Evolutionary conservation across 2,113 vertebrate genomes (phyloP).

Genomic region (Arothron firmamentum): DNA sequence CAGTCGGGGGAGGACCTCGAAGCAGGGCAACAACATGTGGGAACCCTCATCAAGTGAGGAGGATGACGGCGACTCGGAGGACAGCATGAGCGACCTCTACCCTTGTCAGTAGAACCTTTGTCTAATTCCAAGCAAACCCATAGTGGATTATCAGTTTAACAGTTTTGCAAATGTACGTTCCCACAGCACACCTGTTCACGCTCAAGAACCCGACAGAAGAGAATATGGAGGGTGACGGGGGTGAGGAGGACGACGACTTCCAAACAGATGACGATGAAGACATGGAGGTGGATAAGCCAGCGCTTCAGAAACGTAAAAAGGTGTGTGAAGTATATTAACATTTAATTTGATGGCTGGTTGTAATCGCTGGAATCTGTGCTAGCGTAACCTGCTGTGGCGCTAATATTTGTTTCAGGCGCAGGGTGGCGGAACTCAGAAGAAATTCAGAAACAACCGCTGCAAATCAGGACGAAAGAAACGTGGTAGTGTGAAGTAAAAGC

Average conservation of each 20-base stretch:
- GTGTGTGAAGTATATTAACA: conserved; percentile 18
- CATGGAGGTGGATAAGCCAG: conserved; percentile 64
- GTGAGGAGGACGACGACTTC: conserved; percentile 64
- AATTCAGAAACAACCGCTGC: conserved; percentile 65
- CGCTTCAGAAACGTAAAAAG: conserved; percentile 72
- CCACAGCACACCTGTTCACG: conserved; percentile 64
- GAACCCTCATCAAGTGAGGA: conserved; percentile 72
- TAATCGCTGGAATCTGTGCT: background rate
- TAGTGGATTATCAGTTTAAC: background rate
- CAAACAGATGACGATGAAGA: conserved; percentile 70
- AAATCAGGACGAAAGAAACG: conserved; percentile 58
- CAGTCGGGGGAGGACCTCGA: conserved; percentile 11
- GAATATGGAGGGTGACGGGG: background rate
- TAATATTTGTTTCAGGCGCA: conserved; percentile 60
- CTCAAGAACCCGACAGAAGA: conserved; percentile 38
- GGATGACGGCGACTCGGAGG: conserved; percentile 75
- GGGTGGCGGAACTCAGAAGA: conserved; percentile 63
- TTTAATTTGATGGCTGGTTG: background rate
- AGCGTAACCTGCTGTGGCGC: too few relatives aligned
- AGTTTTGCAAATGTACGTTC: background rate
- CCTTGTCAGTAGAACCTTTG: conserved; percentile 77
- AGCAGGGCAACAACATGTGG: conserved; percentile 68
- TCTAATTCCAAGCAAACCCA: background rate
- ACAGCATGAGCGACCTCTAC: conserved; percentile 95
- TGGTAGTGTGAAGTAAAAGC: conserved; percentile 51